phyloP scores from a whole-genome alignment of 2,888 invertebrate species.

The Branchipolynoe longqiensis region DNA sequence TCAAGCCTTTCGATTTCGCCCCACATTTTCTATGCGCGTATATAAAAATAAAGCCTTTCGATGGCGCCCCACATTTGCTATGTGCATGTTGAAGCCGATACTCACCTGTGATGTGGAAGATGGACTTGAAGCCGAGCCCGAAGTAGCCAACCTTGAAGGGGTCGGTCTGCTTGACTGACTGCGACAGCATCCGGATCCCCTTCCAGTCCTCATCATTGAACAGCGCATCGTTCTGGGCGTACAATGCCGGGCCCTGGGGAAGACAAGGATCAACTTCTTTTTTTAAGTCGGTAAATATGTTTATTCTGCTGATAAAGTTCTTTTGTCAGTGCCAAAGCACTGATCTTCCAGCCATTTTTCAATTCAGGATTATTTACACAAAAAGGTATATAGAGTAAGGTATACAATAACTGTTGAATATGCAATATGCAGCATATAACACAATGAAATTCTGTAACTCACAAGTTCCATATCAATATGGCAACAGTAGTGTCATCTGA shows the following conservation, averaged over 20 bases:
- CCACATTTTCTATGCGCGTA: not conserved
- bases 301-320: no score
- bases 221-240: conserved; percentile 76
- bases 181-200: conserved; percentile 74
- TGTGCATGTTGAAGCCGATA: not conserved
- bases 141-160: conserved; percentile 78
- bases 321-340: no score
- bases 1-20: not conserved
- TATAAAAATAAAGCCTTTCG: not conserved
- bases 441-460: no score
- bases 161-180: conserved; percentile 76
- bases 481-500: no score
- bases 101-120: conserved; percentile 80
- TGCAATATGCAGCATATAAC: no score
- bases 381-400: no score
- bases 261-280: no score
- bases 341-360: no score
- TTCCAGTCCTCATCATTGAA: conserved; percentile 77
- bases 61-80: not conserved
- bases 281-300: no score
- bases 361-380: no score
- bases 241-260: conserved; percentile 78
- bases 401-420: no score
- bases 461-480: no score
- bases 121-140: conserved; percentile 80